Evolutionary conservation across 92 coral and sea anemone genomes (phyloP).

Genomic region (Porites rus): DNA sequence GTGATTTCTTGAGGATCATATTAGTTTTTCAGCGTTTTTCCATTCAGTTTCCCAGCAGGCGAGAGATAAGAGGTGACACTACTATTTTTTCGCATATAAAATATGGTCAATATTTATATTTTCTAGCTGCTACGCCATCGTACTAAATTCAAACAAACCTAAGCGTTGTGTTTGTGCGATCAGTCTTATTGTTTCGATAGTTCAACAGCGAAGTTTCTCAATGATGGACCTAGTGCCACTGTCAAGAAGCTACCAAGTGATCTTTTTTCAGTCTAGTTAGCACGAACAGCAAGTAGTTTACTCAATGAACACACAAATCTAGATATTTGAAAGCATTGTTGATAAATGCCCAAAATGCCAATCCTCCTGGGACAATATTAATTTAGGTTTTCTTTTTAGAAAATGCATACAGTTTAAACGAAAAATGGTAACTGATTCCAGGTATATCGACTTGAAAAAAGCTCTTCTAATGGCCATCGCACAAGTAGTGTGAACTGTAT

Average conservation of each 20-base stretch:
- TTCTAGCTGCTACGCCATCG: conserved; percentile 15
- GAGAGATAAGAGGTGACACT: conserved; percentile 46
- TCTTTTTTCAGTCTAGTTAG: neutral
- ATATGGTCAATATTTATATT: conserved; percentile 39
- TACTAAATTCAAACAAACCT: conserved; percentile 27
- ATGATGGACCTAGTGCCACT: neutral
- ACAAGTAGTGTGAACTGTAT: neutral
- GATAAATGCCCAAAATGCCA: too few species aligned
- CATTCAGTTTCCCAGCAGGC: conserved; percentile 51
- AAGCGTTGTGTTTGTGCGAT: neutral
- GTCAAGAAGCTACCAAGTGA: neutral
- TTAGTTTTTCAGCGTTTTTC: conserved; percentile 38
- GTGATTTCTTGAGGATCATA: conserved; percentile 27
- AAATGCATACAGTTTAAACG: too few species aligned
- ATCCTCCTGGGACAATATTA: too few species aligned
- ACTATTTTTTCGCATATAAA: conserved; percentile 30
- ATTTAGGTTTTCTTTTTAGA: too few species aligned
- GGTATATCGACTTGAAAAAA: too few species aligned
- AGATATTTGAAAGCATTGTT: too few species aligned
- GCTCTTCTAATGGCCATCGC: neutral
- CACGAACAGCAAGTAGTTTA: too few species aligned
- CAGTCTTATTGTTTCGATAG: neutral
- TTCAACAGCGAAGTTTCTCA: neutral
- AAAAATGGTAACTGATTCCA: too few species aligned
- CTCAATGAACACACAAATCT: too few species aligned